phyloP scores from a whole-genome alignment of 2,888 invertebrate species.

The Acronicta alni region DNA sequence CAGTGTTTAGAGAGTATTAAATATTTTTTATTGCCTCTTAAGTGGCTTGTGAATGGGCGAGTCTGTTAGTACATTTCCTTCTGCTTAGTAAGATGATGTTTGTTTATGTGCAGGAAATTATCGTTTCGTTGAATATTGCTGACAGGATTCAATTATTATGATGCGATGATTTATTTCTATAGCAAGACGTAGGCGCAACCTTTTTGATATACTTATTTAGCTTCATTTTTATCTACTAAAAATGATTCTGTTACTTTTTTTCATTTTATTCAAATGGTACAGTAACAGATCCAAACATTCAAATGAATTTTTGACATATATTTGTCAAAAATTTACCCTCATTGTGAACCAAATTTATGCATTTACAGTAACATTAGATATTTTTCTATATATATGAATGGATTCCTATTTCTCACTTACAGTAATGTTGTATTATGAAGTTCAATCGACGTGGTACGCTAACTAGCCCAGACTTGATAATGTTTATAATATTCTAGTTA shows the following conservation, averaged over 20 bases:
- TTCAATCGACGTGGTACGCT: constrained; percentile 9
- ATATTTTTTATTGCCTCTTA: constrained; percentile 34
- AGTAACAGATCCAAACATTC: too few species aligned
- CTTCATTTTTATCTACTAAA: too few species aligned
- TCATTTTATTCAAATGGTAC: too few species aligned
- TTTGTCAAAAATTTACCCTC: too few species aligned
- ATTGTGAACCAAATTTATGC: too few species aligned
- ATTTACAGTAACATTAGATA: too few species aligned
- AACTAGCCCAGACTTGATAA: constrained; percentile 26
- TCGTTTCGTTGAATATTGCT: constrained; percentile 1
- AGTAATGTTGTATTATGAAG: neutral
- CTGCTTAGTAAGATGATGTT: neutral
- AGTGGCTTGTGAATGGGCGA: constrained; percentile 13
- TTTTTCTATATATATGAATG: too few species aligned
- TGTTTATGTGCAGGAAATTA: constrained; percentile 15
- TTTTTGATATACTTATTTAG: too few species aligned
- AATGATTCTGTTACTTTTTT: too few species aligned
- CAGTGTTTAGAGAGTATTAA: constrained; percentile 34
- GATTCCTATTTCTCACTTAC: neutral
- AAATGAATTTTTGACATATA: too few species aligned
- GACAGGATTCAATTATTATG: constrained; percentile 1
- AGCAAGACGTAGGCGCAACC: too few species aligned
- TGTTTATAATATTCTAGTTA: constrained; percentile 44
- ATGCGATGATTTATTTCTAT: neutral
- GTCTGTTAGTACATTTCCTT: constrained; percentile 16